Evolutionary conservation across 2,797 vertebrate species (phyloP), one percentile per base, ranked within the genome.

Genomic region (Synanceia verrucosa): DNA sequence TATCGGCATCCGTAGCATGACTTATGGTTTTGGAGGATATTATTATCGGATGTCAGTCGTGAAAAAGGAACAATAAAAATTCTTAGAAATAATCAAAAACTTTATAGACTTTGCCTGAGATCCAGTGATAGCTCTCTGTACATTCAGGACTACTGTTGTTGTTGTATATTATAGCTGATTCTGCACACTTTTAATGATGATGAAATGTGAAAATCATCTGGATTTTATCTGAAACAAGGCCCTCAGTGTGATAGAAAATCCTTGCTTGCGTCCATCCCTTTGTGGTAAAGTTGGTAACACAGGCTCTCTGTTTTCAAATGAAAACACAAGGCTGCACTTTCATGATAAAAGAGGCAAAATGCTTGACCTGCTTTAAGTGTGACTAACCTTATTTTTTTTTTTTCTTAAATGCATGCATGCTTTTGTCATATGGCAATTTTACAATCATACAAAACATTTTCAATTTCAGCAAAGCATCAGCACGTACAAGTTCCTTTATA

Each of bases 381-480:
- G 21, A 50, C 9, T n/a, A 51, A 65, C 29, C 48, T 6, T 56
- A 43, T 56, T 58, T 57, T 43, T 19, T 31, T 31, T 31, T 43
- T 43, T 19, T 29, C 59, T 61, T 29, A 33, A 37, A 44, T 18
- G 6, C 11, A 24, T 11, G 10, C 23, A 33, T 28, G 7, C 37
- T 23, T 66, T 63, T 73, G 44, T 62, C 11, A 21, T 48, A 44
- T 33, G 31, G 36, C 47, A 23, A 16, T 59, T 67, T 59, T 9
- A 13, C n/a, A 59, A 13, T 19, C n/a, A 7, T 9, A 52, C 18
- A 50, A 56, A 71, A 44, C 2, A 5, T 18, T 68, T 61, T 51
- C 5, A 57, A 21, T 58, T 72, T 43, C 16, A 37, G 46, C 19
- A 55, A 56, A 39, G 36, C 21, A 24, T 52, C 19, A 56, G 4